Percentiles rank a stretch among this genome's conserved stretches.
Evolutionary conservation across 2,797 vertebrate genomes (phyloP).

Genomic region (Danio aesculapii): DNA sequence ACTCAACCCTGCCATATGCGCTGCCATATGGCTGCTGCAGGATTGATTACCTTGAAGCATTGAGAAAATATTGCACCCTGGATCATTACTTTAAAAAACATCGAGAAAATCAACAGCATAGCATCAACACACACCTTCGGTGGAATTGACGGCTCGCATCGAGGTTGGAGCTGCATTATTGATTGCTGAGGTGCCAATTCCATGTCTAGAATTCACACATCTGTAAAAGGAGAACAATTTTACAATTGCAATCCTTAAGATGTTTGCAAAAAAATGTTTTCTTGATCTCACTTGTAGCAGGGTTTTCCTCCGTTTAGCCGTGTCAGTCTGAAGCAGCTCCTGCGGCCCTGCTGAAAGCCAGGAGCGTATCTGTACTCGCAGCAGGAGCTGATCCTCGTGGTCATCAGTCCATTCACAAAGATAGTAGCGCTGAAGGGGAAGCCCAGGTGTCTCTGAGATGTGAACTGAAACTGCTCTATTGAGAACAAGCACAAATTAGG

Average conservation of each 20-base stretch:
- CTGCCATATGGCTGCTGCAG: too few species aligned
- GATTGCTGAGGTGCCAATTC: slow-evolving; percentile 47
- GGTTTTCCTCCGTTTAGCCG: slow-evolving; percentile 81
- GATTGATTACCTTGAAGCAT: neutral
- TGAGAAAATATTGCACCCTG: neutral
- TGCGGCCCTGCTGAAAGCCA: slow-evolving; percentile 82
- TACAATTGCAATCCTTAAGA: neutral
- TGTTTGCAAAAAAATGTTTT: neutral
- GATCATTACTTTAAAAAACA: slow-evolving; percentile 12
- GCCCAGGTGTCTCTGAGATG: slow-evolving; percentile 80
- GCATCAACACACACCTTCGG: slow-evolving; percentile 46
- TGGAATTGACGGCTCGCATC: slow-evolving; percentile 25
- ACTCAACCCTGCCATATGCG: too few species aligned
- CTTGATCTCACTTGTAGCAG: slow-evolving; percentile 77
- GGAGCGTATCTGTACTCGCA: slow-evolving; percentile 83
- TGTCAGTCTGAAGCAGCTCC: slow-evolving; percentile 79
- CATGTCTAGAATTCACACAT: slow-evolving; percentile 61
- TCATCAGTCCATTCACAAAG: slow-evolving; percentile 79
- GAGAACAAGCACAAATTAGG: slow-evolving; percentile 1
- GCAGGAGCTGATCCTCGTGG: slow-evolving; percentile 81
- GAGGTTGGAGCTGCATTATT: slow-evolving; percentile 22
- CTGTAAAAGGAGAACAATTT: slow-evolving; percentile 37
- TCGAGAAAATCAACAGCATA: neutral
- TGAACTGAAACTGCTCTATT: slow-evolving; percentile 82
- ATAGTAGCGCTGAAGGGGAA: slow-evolving; percentile 82